phyloP scores from a whole-genome alignment of 1,140 invertebrate species.

The Cylas formicarius region DNA sequence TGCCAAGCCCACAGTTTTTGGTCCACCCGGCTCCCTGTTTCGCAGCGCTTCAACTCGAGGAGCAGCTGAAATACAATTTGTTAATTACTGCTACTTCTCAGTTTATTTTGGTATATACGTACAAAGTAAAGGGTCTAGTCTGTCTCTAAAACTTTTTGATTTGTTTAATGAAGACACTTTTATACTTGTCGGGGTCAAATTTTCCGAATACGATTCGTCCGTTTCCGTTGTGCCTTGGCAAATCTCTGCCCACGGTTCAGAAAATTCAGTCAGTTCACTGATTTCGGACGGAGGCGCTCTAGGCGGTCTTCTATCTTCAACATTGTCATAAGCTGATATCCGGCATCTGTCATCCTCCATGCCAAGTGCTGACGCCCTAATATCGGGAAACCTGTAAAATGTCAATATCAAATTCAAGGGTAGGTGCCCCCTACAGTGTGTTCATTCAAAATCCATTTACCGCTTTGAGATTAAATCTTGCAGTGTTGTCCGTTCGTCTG shows the following conservation, averaged over 20 bases:
- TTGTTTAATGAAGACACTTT: conserved; percentile 45
- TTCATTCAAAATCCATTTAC: conserved; percentile 33
- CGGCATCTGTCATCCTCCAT: conserved; percentile 39
- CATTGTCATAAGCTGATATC: conserved; percentile 70
- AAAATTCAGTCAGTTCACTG: conserved; percentile 38
- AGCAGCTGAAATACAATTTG: conserved; percentile 53
- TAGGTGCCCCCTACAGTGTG: neutral
- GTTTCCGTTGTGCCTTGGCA: conserved; percentile 32
- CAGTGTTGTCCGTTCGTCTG: conserved; percentile 54
- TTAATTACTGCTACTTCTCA: neutral
- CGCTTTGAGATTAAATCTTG: conserved; percentile 71
- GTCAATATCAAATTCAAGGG: too few relatives aligned
- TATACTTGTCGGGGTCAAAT: conserved; percentile 22
- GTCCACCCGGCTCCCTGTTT: conserved; percentile 51
- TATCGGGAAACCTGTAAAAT: conserved; percentile 36
- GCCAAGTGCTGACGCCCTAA: conserved; percentile 28
- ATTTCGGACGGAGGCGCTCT: conserved; percentile 37
- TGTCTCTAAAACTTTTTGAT: conserved; percentile 65
- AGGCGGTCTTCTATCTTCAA: conserved; percentile 46
- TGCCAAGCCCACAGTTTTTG: conserved; percentile 55
- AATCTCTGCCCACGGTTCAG: conserved; percentile 39
- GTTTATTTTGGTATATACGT: conserved; percentile 36
- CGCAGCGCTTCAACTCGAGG: conserved; percentile 61
- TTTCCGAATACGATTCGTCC: conserved; percentile 36
- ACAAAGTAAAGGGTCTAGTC: conserved; percentile 64